These are phyloP conservation scores for Phyllopteryx taeniolatus DNA, from an alignment of 2,113 vertebrate species.

Conservation along the genomic window DNA sequence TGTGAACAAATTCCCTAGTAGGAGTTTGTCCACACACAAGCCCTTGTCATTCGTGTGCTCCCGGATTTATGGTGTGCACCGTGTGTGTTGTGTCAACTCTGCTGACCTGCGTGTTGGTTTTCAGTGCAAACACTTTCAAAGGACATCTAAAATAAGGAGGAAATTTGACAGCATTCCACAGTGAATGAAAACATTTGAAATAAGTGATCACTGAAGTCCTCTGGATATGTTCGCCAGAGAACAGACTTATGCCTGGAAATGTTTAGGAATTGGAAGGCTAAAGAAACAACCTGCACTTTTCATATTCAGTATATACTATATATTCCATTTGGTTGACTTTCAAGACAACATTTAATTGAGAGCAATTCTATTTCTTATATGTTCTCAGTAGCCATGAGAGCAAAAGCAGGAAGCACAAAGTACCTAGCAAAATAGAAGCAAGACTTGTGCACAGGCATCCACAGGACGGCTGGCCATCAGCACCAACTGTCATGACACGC, in stretches of 20 bases:
- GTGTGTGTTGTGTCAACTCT: constrained; percentile 76
- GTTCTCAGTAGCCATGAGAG: background rate
- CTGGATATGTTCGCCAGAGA: background rate
- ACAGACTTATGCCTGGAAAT: background rate
- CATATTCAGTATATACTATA: background rate
- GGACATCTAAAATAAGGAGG: constrained; percentile 50
- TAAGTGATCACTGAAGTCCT: background rate
- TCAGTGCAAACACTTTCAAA: constrained; percentile 64
- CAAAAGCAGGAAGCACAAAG: background rate
- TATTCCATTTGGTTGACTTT: background rate
- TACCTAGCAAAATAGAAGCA: too few species aligned
- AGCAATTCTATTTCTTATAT: background rate
- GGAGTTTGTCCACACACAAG: background rate
- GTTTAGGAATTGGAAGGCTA: background rate
- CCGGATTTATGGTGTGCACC: constrained; percentile 56
- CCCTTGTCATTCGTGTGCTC: constrained; percentile 13
- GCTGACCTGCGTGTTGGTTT: constrained; percentile 46
- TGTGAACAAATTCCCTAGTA: background rate
- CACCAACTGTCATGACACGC: background rate
- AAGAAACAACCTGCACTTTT: background rate
- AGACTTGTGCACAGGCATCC: too few species aligned
- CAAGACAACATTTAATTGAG: background rate
- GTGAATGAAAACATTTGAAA: constrained; percentile 13
- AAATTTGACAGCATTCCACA: constrained; percentile 4
- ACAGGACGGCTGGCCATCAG: background rate